Conservation (phyloP, 2,888 invertebrate genomes). For the Emmelina monodactyla region DNA sequence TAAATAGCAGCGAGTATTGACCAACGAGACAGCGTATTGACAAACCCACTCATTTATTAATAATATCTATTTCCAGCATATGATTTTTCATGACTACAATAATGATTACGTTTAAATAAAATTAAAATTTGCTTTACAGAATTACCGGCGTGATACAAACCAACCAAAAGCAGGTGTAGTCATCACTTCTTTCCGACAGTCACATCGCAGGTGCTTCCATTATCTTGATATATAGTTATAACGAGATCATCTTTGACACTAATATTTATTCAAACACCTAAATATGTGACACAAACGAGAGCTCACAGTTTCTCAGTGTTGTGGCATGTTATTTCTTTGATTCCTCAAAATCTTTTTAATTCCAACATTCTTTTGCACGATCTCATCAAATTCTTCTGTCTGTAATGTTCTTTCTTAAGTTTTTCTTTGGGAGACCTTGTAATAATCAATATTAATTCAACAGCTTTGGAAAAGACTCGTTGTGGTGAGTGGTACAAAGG, state of each 20-base stretch:
- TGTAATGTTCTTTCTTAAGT: slow-evolving; percentile 3
- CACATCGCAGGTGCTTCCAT: slow-evolving; percentile 77
- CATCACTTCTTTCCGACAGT: slow-evolving; percentile 88
- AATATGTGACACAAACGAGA: too few species aligned
- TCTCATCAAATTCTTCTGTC: slow-evolving; percentile 6
- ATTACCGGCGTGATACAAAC: slow-evolving; percentile 53
- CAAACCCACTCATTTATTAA: too few species aligned
- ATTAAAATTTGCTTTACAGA: slow-evolving; percentile 26
- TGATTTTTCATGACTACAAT: not conserved
- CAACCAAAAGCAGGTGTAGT: slow-evolving; percentile 84
- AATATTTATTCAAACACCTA: too few species aligned
- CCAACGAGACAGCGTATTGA: too few species aligned
- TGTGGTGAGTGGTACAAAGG: slow-evolving; percentile 61
- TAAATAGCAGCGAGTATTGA: too few species aligned
- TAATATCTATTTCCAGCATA: not conserved
- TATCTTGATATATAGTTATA: too few species aligned
- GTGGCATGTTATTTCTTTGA: slow-evolving; percentile 35
- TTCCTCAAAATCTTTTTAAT: slow-evolving; percentile 11
- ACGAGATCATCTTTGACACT: too few species aligned
- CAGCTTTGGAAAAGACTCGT: slow-evolving; percentile 65
- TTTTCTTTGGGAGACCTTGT: not conserved
- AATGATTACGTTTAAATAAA: not conserved
- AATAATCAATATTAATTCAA: slow-evolving; percentile 44
- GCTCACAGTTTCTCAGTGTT: slow-evolving; percentile 39
- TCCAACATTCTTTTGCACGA: slow-evolving; percentile 11